Percentiles rank a stretch among this genome's conserved stretches.
phyloP scores from a whole-genome alignment of 2,113 vertebrate species.

The Telmatochromis bifrenatus region DNA sequence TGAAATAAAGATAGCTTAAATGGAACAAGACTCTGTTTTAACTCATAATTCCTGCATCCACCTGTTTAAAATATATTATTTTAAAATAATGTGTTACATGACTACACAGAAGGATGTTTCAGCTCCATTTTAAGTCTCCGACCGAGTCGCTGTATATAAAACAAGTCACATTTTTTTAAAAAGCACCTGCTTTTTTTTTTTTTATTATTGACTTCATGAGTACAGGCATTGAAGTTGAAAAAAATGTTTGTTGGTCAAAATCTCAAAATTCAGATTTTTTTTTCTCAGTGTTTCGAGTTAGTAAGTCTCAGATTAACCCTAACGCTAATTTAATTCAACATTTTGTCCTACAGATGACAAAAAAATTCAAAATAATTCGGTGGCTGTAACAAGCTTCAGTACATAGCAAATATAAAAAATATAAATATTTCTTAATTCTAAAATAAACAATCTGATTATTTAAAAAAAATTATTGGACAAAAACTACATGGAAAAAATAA shows the following conservation, averaged over 20 bases:
- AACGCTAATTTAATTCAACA: neutral
- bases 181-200: neutral
- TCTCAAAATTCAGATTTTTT: neutral
- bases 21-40: neutral
- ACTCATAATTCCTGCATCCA: neutral
- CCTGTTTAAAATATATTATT: neutral
- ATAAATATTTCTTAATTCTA: neutral
- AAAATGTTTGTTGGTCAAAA: neutral
- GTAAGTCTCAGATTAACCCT: neutral
- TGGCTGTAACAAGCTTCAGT: neutral
- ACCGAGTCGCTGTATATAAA: accelerated
- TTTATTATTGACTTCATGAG: accelerated
- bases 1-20: constrained; percentile 64
- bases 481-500: neutral
- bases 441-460: neutral
- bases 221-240: accelerated
- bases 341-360: neutral
- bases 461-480: neutral
- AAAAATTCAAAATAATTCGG: accelerated
- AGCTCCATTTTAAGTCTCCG: neutral
- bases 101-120: neutral
- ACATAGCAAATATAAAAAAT: neutral
- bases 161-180: neutral
- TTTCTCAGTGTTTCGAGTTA: accelerated
- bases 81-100: neutral